Base-by-base conservation (phyloP, 2,888 invertebrate species). In the Drosophila borealis region DNA sequence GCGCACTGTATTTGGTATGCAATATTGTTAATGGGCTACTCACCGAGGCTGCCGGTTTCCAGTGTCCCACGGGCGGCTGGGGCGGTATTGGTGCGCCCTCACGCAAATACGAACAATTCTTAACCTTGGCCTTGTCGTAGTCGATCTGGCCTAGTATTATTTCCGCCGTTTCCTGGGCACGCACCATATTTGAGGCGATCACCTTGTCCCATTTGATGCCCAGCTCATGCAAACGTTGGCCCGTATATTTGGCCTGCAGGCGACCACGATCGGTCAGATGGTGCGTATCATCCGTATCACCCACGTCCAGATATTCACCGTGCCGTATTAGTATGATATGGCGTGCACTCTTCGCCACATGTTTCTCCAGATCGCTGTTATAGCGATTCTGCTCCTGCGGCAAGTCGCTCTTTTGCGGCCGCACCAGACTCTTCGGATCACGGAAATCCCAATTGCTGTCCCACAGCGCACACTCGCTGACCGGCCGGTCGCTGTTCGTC, bases 81-180 rank as follows among this genome's bases (percentile, higher is more conserved):
- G 99, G 98, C 0, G 97, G 96, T 78, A 98, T 95, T 0, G 99
- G 99, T 0, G 98, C 97, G 0, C 99, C 99, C 92, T 99, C 99
- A 64, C 97, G 94, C 19, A 99, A 92, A 80, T 97, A 93, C 81
- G 95, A 94, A 89, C 97, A 97, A 79, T 95, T 93, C 61, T 94
- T 93, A 0, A 95, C 93, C 60, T 94, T 93, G 0, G 95, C 93
- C 4, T 94, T 89, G 50, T 95, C 91, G 50, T 93, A 92, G 93
- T 94, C 94, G 48, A 99, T 93, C 84, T 94, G 94, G 81, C 95
- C 94, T 33, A 95, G 94, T 74, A 99, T 97, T 36, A 98, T 95
- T 11, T 94, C 93, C 0, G 97, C 97, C 0, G 99, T 99, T 92
- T 99, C 97, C 78, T 96, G 96, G 0, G 99, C 99, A 73, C 99